A percentile compares a stretch with the other conserved stretches of the same genome.
phyloP scores from a whole-genome alignment of 1,140 invertebrate genomes.

The Cydia fagiglandana region DNA sequence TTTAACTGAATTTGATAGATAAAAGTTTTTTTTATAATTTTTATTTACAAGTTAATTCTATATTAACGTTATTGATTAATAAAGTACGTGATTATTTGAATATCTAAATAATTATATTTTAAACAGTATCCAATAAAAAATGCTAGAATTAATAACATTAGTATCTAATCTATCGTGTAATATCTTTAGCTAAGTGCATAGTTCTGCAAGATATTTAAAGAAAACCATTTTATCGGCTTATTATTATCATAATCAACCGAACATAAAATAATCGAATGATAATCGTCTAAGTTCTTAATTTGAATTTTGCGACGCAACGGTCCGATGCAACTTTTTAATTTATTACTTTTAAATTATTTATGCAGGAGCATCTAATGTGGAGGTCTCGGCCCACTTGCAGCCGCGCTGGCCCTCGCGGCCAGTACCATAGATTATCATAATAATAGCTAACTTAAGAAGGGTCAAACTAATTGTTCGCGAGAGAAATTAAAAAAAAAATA shows the following conservation, averaged over 20 bases:
- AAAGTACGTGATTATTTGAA: neutral
- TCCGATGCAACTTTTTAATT: slow-evolving; percentile 39
- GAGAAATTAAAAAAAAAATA: slow-evolving; percentile 36
- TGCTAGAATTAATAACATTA: neutral
- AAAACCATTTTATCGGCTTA: neutral
- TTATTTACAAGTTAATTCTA: too few relatives aligned
- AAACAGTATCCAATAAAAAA: neutral
- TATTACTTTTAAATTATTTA: slow-evolving; percentile 55
- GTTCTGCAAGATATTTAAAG: neutral
- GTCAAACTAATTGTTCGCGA: slow-evolving; percentile 52
- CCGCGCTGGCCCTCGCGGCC: slow-evolving; percentile 30
- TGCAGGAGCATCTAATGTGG: slow-evolving; percentile 63
- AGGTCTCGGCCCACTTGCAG: slow-evolving; percentile 53
- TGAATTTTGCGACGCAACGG: slow-evolving; percentile 34
- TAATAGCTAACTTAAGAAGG: slow-evolving; percentile 54
- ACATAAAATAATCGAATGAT: neutral
- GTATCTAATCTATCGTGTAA: slow-evolving; percentile 6
- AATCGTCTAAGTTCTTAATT: slow-evolving; percentile 32
- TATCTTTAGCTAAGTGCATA: neutral
- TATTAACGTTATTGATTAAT: too few relatives aligned
- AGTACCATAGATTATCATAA: slow-evolving; percentile 57
- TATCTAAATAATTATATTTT: neutral
- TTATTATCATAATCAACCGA: neutral
- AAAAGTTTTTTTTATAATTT: too few relatives aligned
- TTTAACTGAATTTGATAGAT: neutral